Evolutionary conservation across 2,113 vertebrate species (phyloP), one percentile per base, ranked within the genome.

Genomic region (Limanda limanda): DNA sequence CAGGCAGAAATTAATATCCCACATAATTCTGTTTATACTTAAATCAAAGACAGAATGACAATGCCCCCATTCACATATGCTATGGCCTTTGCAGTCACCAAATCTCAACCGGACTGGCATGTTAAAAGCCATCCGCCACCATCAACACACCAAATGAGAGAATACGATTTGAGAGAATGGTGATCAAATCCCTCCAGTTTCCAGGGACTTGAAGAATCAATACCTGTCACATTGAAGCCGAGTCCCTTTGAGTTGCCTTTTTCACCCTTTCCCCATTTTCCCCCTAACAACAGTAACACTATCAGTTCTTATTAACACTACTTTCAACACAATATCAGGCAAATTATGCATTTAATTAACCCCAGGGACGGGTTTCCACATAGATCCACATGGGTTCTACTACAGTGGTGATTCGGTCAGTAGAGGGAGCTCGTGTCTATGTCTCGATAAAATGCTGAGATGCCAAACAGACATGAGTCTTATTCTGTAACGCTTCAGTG

Each of bases 351-450:
- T 70, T 10, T 48, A 59, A 84, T 71, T 82, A 73, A 76, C 54
- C 68, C 69, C 56, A 0, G 31, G 7, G 63, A 77, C 63, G 48
- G 5, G 55, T 83, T 31, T 78, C 68, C 66, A 45, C 20, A 13
- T 52, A 45, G 23, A 69, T 57, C 57, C 51, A 74, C 42, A 9
- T 4, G 48, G 48, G 7, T 56, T 59, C 24, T 17, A 69, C 55
- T 63, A 60, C 31, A 74, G 82, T 15, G 59, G 11, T 5, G 25
- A 61, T 58, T 76, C 60, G 24, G 72, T 76, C 94, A 94, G 92
- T 90, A 94, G 94, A 92, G 94, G 94, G 94, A 82, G 88, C 92
- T 91, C 87, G 89, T 90, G 94, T 72, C 14, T 51, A 89, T 89
- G 74, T 75, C 74, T 65, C 59, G 1, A 77, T 35, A 54, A 74